Evolutionary conservation across 2,797 vertebrate genomes (phyloP).

Genomic region (Halcyon smyrnensis): DNA sequence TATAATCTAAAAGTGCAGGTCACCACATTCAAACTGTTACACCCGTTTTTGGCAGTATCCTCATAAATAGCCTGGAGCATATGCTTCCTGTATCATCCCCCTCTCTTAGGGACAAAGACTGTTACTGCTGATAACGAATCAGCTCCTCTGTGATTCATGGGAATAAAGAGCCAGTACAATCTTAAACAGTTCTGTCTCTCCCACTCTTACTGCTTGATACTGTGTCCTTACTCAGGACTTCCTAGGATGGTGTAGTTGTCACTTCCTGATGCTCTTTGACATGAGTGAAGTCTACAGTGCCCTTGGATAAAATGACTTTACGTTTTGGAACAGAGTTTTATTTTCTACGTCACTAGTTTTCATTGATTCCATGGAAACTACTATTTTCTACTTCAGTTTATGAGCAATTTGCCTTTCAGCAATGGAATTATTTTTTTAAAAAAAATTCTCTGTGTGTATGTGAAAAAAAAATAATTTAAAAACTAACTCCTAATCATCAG

Average conservation of each 20-base stretch:
- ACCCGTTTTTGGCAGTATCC: slow-evolving; percentile 17
- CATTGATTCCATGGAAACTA: slow-evolving; percentile 34
- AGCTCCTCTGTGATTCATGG: slow-evolving; percentile 14
- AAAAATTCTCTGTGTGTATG: neutral
- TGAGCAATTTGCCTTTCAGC: neutral
- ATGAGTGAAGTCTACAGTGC: neutral
- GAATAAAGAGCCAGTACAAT: neutral
- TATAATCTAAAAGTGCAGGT: slow-evolving; percentile 13
- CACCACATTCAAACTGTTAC: neutral
- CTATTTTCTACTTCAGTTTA: neutral
- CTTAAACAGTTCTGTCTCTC: neutral
- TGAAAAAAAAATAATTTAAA: neutral
- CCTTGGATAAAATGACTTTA: slow-evolving; percentile 13
- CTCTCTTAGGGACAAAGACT: neutral
- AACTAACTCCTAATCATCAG: neutral
- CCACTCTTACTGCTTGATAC: neutral
- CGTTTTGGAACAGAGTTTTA: slow-evolving; percentile 2
- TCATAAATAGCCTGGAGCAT: slow-evolving; percentile 27
- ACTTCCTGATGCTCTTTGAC: neutral
- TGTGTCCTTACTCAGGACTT: neutral
- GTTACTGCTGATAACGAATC: slow-evolving; percentile 38
- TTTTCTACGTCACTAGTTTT: neutral
- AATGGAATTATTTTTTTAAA: neutral
- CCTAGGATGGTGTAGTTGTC: neutral
- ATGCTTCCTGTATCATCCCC: neutral